Base-by-base conservation (phyloP, 2,113 vertebrate species). In the Rhinoderma darwinii region DNA sequence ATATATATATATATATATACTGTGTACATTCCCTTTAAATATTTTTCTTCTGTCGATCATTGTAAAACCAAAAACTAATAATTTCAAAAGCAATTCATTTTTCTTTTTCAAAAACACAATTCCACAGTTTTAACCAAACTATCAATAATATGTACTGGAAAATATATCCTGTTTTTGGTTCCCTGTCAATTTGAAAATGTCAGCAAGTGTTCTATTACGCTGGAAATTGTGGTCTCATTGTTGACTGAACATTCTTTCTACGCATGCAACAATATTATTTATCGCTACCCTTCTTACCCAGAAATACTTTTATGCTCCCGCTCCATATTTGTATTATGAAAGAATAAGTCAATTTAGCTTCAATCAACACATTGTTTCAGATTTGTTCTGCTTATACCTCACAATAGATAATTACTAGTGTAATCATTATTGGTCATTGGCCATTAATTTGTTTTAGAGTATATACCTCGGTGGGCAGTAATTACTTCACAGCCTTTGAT, bases 341-440 rank as follows among this genome's bases (percentile, higher is more conserved):
- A 89, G 70, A 88, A 59, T 89, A 89, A 82, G 22, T 89, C 90
- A 90, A 91, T 91, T 89, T 88, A 89, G 14, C 88, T 92, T 91
- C 82, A 90, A 90, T 81, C 63, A 86, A 80, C 76, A 89, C 59
- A 86, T 86, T 88, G n/a, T 89, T 91, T 82, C 86, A 86, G 88
- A 88, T 89, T 92, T 91, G 91, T 80, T 83, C 89, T 91, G 84
- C 88, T 84, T 91, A 61, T 92, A 90, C 89, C 92, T 93, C 89
- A 93, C 89, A 92, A 91, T 88, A 89, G 92, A 90, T 92, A 87
- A 93, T 95, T 95, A 91, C 88, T 90, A 93, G 89, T 91, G 35
- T 93, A 93, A 93, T 93, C 89, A 89, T 93, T 94, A 92, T 92
- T 95, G 93, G 93, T 95, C 94, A 94, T 93, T 94, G 93, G 93